Conservation (phyloP, 2,113 vertebrate genomes). For the Saguinus midas region DNA sequence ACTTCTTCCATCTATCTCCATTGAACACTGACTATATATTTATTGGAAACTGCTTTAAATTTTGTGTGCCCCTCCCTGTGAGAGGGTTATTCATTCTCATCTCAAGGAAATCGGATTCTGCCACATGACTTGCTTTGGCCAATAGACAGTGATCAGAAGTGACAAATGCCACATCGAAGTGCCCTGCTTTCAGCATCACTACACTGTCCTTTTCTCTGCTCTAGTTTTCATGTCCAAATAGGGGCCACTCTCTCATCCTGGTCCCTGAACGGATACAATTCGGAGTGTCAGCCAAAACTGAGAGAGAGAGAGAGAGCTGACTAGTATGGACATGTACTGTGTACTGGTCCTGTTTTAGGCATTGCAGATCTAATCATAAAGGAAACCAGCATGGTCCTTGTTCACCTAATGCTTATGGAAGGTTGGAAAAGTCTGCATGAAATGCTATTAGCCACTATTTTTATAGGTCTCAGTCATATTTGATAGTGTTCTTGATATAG, state of each 20-base stretch:
- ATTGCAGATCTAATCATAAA: not conserved
- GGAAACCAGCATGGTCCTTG: not conserved
- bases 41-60: not conserved
- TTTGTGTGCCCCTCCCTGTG: not conserved
- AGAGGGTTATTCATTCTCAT: not conserved
- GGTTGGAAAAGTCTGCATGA: not conserved
- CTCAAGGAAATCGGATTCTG: not conserved
- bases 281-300: too few relatives aligned
- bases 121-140: not conserved
- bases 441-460: not conserved
- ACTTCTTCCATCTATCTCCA: not conserved
- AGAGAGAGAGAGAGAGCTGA: not conserved
- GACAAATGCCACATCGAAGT: not conserved
- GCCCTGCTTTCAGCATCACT: not conserved
- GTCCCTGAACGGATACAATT: not conserved
- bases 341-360: not conserved
- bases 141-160: not conserved
- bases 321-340: not conserved
- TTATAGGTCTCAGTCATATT: not conserved
- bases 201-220: not conserved
- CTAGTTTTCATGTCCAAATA: not conserved
- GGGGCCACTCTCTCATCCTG: not conserved
- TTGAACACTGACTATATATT: not conserved
- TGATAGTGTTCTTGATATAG: not conserved
- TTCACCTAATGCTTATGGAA: not conserved